phyloP scores from a whole-genome alignment of 2,113 vertebrate genomes.

The Psittacus erithacus region DNA sequence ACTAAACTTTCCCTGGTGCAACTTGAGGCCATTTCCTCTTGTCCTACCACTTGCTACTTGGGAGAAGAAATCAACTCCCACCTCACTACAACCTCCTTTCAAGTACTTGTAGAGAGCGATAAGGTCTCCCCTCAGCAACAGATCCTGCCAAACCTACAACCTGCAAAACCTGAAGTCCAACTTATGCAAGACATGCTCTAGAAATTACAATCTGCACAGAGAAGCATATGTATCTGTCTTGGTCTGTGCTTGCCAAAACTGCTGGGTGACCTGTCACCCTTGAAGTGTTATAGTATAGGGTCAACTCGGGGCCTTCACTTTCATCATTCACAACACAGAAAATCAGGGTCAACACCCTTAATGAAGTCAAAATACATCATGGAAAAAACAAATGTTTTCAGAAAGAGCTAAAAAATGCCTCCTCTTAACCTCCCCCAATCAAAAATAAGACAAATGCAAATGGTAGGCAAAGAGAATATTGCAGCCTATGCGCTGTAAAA shows the following conservation, averaged over 20 bases:
- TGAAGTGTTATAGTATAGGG: not conserved
- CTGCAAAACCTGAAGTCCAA: not conserved
- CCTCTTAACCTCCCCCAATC: not conserved
- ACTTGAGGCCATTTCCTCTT: not conserved
- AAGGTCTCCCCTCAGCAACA: not conserved
- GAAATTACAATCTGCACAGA: not conserved
- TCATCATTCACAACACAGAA: not conserved
- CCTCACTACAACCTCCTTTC: not conserved
- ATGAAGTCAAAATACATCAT: not conserved
- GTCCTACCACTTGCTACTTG: not conserved
- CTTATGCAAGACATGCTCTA: not conserved
- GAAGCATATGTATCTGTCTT: not conserved
- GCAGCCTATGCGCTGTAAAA: not conserved
- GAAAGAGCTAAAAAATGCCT: not conserved
- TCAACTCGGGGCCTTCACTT: not conserved
- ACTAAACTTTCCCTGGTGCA: not conserved
- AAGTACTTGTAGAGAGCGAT: not conserved
- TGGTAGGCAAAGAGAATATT: not conserved
- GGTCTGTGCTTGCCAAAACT: not conserved
- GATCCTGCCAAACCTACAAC: not conserved
- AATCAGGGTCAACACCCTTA: not conserved
- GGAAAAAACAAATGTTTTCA: not conserved
- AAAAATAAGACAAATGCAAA: not conserved
- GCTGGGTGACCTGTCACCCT: not conserved
- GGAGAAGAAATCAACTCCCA: fast-evolving